Evolutionary conservation across 2,113 vertebrate genomes (phyloP), one percentile per base, ranked within the genome.

Genomic region (Peromyscus maniculatus): DNA sequence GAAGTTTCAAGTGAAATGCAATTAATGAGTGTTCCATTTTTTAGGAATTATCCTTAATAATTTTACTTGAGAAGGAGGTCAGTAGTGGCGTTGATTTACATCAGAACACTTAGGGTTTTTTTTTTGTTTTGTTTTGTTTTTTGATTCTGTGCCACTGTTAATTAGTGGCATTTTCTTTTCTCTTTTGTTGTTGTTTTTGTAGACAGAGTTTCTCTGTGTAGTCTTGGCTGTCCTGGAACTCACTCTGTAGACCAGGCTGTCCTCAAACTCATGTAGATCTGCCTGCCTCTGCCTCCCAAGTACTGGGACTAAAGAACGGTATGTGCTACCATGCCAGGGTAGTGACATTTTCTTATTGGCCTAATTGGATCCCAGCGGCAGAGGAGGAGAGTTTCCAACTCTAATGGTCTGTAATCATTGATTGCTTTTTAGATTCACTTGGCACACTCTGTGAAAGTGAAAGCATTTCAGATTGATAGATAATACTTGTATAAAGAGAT

Each of bases 11-110:
- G n/a, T 88, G 28, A 71, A 83, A 21, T 52, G 36, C 9, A 57
- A 22, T 24, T 78, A 77, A 59, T 78, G 52, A 82, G 31, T 66
- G 78, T 92, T 94, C 31, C 15, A 17, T 92, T 95, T 3, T 92
- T 80, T 19, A 43, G 46, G 87, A 87, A 74, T 39, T 90, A 15
- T 22, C 46, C 75, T 72, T 87, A 49, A 77, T 79, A 26, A 93
- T n/a, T 52, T 78, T 10, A 87, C 36, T 46, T 74, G 13, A 59
- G 67, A 66, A 36, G 90, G 64, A 71, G 31, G n/a, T 86, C 33
- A 62, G 64, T 67, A 77, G n/a, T 94, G 28, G 31, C 77, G 93
- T 71, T 84, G 13, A 87, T 92, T 95, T 89, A 66, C 31, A 10
- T 46, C 13, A 67, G 83, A 86, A 66, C 9, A 66, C n/a, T 64